These are phyloP conservation scores for Liolophura sinensis DNA, from an alignment of 1,140 invertebrate genomes.

Conservation along the genomic window DNA sequence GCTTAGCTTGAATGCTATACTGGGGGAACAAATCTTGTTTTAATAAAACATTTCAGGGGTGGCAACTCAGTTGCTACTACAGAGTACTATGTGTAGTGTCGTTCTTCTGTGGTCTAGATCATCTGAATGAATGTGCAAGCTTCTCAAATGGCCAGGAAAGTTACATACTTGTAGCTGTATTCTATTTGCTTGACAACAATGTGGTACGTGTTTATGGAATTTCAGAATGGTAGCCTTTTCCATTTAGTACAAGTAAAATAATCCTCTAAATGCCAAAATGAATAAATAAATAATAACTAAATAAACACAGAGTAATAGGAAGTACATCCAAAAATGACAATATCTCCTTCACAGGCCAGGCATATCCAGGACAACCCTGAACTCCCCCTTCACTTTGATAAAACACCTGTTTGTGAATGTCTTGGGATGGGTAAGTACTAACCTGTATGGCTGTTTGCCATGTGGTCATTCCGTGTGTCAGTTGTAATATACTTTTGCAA, in stretches of 20 bases:
- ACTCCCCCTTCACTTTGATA: slow-evolving; percentile 23
- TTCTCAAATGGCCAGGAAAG: no score
- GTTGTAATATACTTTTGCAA: no score
- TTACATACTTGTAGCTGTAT: no score
- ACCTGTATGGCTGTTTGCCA: not conserved
- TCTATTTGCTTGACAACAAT: no score
- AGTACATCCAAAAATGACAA: not conserved
- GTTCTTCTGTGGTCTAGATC: no score
- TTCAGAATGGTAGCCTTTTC: not conserved
- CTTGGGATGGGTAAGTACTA: slow-evolving; percentile 39
- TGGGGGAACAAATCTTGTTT: no score
- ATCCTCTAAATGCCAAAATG: not conserved
- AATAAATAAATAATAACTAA: not conserved
- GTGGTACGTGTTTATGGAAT: not conserved
- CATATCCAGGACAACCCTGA: slow-evolving; percentile 14
- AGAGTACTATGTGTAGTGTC: no score
- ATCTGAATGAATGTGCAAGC: no score
- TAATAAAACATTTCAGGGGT: no score
- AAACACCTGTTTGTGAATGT: slow-evolving; percentile 38
- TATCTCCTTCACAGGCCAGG: slow-evolving; percentile 16
- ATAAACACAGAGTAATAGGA: not conserved
- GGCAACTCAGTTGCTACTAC: no score
- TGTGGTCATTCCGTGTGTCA: not conserved
- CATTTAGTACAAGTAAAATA: slow-evolving; percentile 3
- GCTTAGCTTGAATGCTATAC: no score